These are phyloP conservation scores for Tor tambroides DNA, from an alignment of 2,113 vertebrate genomes.

Conservation along the genomic window DNA sequence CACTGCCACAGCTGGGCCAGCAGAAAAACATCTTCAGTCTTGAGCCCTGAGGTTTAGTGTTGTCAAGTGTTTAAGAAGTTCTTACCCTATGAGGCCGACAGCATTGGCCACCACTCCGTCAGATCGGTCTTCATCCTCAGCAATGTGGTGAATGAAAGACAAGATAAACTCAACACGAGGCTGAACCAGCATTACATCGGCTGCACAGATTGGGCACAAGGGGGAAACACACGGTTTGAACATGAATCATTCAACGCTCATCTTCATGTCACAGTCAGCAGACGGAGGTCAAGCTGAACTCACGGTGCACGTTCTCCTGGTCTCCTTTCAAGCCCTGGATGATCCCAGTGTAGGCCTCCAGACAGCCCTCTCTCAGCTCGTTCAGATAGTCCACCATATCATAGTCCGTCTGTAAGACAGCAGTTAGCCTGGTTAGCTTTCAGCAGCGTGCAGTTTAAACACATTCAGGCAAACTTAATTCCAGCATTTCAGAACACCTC, in stretches of 20 bases:
- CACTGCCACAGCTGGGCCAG: background rate
- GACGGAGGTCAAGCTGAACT: conserved; percentile 67
- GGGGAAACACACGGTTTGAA: background rate
- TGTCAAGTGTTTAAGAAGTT: too few relatives aligned
- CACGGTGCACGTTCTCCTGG: conserved; percentile 98
- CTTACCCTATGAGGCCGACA: conserved; percentile 92
- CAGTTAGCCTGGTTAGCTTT: too few relatives aligned
- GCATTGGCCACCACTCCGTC: conserved; percentile 94
- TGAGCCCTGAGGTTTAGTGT: too few relatives aligned
- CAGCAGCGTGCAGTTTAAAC: too few relatives aligned
- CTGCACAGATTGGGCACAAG: conserved; percentile 74
- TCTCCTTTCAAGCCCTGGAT: conserved; percentile 97
- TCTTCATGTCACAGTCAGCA: too few relatives aligned
- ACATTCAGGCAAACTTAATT: too few relatives aligned
- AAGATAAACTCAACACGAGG: conserved; percentile 98
- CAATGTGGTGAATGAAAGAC: conserved; percentile 98
- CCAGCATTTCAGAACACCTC: too few relatives aligned
- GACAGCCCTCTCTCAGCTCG: conserved; percentile 92
- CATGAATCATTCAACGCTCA: background rate
- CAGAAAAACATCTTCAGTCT: too few relatives aligned
- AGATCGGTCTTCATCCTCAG: conserved; percentile 95
- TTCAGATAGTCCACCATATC: conserved; percentile 99
- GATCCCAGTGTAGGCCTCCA: conserved; percentile 98
- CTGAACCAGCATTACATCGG: conserved; percentile 97
- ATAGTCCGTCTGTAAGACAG: conserved; percentile 86